Conservation (phyloP, 2,888 invertebrate genomes). For the Lithodes maja region DNA sequence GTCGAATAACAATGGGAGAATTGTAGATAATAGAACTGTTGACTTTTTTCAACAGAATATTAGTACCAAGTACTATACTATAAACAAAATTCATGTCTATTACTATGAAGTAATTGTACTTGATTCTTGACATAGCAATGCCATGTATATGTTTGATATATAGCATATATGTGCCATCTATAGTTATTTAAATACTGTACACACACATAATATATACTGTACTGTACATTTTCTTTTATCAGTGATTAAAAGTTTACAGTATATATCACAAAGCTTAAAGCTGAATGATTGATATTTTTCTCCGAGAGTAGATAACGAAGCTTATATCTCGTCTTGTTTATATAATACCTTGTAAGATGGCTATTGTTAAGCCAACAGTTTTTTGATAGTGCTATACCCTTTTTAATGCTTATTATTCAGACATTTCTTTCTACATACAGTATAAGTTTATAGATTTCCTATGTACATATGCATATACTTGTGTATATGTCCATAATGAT, state of each 20-base stretch:
- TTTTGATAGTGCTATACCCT: background rate
- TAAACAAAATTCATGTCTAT: background rate
- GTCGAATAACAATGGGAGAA: background rate
- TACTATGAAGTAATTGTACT: background rate
- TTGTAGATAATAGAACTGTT: slow-evolving; percentile 14
- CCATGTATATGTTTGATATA: slow-evolving; percentile 18
- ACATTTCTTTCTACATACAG: slow-evolving; percentile 1
- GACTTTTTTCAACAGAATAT: slow-evolving; percentile 24
- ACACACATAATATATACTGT: background rate
- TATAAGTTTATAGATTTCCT: background rate
- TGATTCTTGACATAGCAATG: slow-evolving; percentile 4
- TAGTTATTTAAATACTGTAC: background rate
- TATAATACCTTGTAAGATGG: background rate
- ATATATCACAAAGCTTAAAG: background rate
- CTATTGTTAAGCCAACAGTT: background rate
- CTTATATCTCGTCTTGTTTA: background rate
- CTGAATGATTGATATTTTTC: slow-evolving; percentile 4
- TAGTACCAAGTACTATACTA: background rate
- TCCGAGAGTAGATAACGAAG: background rate
- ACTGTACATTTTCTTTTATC: background rate
- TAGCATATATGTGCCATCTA: slow-evolving; percentile 2
- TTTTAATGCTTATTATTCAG: background rate
- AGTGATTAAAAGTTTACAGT: background rate
- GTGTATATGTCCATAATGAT: slow-evolving; percentile 19
- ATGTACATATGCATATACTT: slow-evolving; percentile 22